Base-by-base conservation (phyloP, 2,113 vertebrate genomes). In the Sinocyclocheilus maitianheensis region DNA sequence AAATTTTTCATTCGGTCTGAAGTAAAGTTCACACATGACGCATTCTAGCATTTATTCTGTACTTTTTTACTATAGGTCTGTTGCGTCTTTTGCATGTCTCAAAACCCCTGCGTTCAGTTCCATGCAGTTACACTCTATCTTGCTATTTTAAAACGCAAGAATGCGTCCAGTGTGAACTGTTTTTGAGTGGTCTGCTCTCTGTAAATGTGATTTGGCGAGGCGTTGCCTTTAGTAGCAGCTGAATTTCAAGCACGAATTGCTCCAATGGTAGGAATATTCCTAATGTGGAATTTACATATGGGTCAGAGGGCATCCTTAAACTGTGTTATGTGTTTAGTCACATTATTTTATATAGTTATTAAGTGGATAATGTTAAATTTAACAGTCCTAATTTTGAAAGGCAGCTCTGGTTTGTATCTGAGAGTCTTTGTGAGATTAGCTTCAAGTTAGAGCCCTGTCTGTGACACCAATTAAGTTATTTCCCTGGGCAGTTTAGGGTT, bases 201-300 rank as follows among this genome's bases (percentile, higher is more conserved):
- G 74, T 51, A 26, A 76, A 76, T 76, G 74, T 76, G 74, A 76
- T 51, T 76, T 76, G 74, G 43, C n/a, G 43, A 76, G 43, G 43
- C 74, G 5, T 76, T 76, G 74, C n/a, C n/a, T 76, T 46, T 26
- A 76, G 74, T 51, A 48, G 43, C n/a, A 76, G 74, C 43, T 24
- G 74, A 76, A 34, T 46, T 76, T 76, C 43, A 51, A 48, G 74
- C 43, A 51, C 26, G 13, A 76, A 48, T 51, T 51, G 74, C 74
- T 76, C n/a, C 6, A 76, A 76, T 51, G 43, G 10, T 43, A 74
- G 10, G 5, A 48, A 26, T 48, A 75, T 48, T 24, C 12, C 43
- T 48, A 75, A 43, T n/a, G 71, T 43, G 20, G 71, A 43, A n/a
- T 72, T 72, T 72, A 22, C 69, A 22, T 22, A 43, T 74, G 71